Base-by-base conservation (phyloP, 1,140 invertebrate genomes). In the Drosophila virilis region DNA sequence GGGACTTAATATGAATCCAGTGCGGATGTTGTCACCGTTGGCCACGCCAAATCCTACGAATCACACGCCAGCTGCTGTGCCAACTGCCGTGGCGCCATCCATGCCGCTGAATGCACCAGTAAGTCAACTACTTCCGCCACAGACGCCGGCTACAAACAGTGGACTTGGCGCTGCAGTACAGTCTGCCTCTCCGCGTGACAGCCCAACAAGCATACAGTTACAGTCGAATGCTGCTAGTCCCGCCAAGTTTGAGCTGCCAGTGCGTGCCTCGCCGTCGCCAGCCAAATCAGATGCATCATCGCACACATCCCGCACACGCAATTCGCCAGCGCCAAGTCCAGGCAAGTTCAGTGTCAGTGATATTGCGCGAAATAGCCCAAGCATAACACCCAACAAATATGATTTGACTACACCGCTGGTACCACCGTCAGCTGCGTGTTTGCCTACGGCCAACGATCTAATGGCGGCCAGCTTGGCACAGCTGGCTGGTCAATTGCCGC, bases 1-100 rank as follows among this genome's bases (percentile, higher is more conserved):
- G 0, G 92, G 92, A 7, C 45, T 92, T 0, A 92, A 92, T 68
- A 92, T 92, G 92, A 92, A 92, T 73, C 92, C 92, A 15, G 91
- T 92, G 28, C 86, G 92, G 13, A 86, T 92, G 78, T 65, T 91
- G 0, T 91, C 92, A 6, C 88, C 91, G 0, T 62, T 91, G 32
- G 88, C 84, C 12, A 90, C 91, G 1, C 86, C 91, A 7, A 92
- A 91, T 70, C 85, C 85, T 10, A 90, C 85, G 15, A 85, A 65
- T 42, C 71, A 66, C 17, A 60, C 77, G 32, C 57, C 80, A 13
- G 52, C 74, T n/a, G 59, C 74, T n/a, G 48, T 79, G 38, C 33
- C 73, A 9, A 90, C 40, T 59, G 32, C 72, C 4, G 74, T 67
- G 17, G 32, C 73, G 9, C 72, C 83, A 28, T 7, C 72, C 4